phyloP scores from a whole-genome alignment of 53 echinoderm and acorn worm genomes.

The Hippasteria phrygiana region DNA sequence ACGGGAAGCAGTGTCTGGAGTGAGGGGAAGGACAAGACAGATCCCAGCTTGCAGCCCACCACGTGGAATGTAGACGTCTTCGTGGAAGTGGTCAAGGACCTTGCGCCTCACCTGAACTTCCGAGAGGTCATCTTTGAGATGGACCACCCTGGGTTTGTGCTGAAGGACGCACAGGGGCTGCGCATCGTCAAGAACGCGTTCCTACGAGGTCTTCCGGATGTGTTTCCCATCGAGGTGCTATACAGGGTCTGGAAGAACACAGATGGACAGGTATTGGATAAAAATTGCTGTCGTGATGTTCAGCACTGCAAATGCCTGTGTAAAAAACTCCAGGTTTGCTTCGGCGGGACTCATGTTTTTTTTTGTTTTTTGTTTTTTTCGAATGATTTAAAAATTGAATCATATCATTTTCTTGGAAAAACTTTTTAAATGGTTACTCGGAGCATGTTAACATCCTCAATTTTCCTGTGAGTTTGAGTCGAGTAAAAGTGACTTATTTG shows the following conservation, averaged over 20 bases:
- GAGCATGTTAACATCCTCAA: too few relatives aligned
- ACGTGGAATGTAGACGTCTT: conserved; percentile 96
- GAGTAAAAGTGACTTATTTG: too few relatives aligned
- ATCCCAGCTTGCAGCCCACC: conserved; percentile 66
- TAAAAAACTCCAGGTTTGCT: neutral
- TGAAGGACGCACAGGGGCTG: conserved; percentile 84
- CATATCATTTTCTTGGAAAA: too few relatives aligned
- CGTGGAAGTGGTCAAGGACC: conserved; percentile 85
- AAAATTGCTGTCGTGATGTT: too few relatives aligned
- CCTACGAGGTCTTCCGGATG: conserved; percentile 82
- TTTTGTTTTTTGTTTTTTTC: too few relatives aligned
- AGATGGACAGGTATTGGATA: conserved; percentile 86
- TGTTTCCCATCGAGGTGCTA: conserved; percentile 89
- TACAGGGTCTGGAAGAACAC: conserved; percentile 94
- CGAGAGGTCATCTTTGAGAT: conserved; percentile 88
- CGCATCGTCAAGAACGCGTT: conserved; percentile 90
- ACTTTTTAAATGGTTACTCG: too few relatives aligned
- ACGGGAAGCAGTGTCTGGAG: conserved; percentile 92
- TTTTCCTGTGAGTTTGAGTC: too few relatives aligned
- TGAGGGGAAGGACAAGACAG: conserved; percentile 88
- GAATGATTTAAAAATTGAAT: too few relatives aligned
- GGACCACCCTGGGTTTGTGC: conserved; percentile 86
- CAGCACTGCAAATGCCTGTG: neutral
- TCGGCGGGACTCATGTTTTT: neutral
- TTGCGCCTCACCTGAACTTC: conserved; percentile 93